Conservation (phyloP, 2,113 vertebrate species). For the Osmerus mordax region DNA sequence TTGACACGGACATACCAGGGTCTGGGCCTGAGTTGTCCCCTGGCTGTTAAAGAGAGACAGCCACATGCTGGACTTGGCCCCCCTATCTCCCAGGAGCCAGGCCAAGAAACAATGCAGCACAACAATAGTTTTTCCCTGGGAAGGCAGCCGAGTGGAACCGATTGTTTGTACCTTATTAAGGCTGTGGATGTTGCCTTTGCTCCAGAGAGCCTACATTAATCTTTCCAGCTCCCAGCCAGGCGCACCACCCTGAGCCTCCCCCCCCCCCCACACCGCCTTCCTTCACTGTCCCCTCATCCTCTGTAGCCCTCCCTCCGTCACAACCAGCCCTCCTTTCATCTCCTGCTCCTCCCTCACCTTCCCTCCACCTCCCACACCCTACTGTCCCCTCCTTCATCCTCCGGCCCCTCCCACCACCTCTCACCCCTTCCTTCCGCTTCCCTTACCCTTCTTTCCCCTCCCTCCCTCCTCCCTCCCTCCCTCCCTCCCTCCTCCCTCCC, state of each 20-base stretch:
- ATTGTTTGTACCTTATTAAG: conserved; percentile 84
- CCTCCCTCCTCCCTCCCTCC: background rate
- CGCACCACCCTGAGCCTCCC: conserved; percentile 53
- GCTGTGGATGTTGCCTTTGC: conserved; percentile 77
- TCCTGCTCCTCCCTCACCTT: background rate
- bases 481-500: no score
- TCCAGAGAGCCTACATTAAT: conserved; percentile 78
- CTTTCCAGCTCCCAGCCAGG: conserved; percentile 64
- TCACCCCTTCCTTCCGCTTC: conserved; percentile 28
- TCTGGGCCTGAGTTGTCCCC: conserved; percentile 49
- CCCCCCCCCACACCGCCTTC: conserved; percentile 45
- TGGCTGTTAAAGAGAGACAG: conserved; percentile 64
- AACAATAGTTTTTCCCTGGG: conserved; percentile 78
- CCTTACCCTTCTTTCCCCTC: conserved; percentile 17
- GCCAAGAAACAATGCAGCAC: conserved; percentile 68
- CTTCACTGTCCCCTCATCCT: no score
- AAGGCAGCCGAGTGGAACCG: conserved; percentile 74
- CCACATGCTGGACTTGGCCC: conserved; percentile 54
- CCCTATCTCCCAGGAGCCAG: conserved; percentile 61
- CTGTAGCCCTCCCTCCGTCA: no score
- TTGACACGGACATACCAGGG: conserved; percentile 58
- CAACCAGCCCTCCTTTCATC: no score
- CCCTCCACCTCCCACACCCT: background rate
- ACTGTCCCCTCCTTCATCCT: background rate
- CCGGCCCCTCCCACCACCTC: background rate